Evolutionary conservation across 23 tunicate species (phyloP), one percentile per base, ranked within the genome.

Genomic region (Styela plicata): DNA sequence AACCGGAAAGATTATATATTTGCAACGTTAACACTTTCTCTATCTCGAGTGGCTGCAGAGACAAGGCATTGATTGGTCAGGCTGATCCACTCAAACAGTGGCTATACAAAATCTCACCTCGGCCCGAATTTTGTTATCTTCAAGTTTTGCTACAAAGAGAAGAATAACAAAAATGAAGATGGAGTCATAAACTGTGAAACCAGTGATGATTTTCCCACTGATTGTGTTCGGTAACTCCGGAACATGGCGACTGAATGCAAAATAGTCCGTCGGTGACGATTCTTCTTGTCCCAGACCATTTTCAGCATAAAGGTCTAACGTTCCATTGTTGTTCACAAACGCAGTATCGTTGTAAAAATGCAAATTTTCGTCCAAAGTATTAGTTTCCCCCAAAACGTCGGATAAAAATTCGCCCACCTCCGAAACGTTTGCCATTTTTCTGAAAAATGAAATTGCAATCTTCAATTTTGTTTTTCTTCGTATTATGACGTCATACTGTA

Each of bases 171-270:
- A 91, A 20, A 91, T 36, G 78, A 91, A 67, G 24, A 68, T 31
- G 17, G 83, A 79, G 63, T 91, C 97, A 52, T 76, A 82, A 28
- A 91, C 10, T 3, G 90, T 91, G 64, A 91, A 86, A 21, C 74
- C 63, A 0, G 97, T 91, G 22, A 91, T 79, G 19, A 91, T 27
- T 36, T 91, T 84, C 3, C 97, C 97, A 31, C 91, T 78, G n/a
- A 85, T 22, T 31, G 82, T 83, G 32, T 76, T 76, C 29, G 81
- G 81, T 36, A 76, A 44, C 24, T 76, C 81, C n/a, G 81, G 81
- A 1, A 76, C 64, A 52, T 44, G 33, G 21, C 66, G 81, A 76
- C 27, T 44, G 33, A 76, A 53, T 17, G 66, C 81, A 21, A 76
- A 76, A 76, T 44, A 76, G 26, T 52, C 63, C 57, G n/a, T n/a